These are phyloP conservation scores for Magallana gigas DNA, from an alignment of 1,140 invertebrate genomes.

Conservation along the genomic window DNA sequence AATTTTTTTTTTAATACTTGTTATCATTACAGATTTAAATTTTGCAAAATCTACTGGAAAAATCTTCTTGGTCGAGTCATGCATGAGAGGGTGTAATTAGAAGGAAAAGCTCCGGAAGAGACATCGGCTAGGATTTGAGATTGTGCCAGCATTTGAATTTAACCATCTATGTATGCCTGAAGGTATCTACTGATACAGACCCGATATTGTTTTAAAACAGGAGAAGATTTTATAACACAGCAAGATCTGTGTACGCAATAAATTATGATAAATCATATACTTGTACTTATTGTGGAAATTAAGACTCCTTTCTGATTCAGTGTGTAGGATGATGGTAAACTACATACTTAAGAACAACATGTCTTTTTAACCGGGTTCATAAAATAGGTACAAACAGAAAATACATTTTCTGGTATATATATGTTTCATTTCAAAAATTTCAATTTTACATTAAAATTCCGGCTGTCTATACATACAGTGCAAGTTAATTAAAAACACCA, in stretches of 20 bases:
- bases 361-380: no score
- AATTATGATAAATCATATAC: not conserved
- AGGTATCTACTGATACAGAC: slow-evolving; percentile 17
- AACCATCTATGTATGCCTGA: slow-evolving; percentile 1
- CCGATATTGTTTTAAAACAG: not conserved
- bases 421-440: no score
- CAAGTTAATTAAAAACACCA: no score
- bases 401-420: no score
- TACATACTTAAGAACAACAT: no score
- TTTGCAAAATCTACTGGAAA: slow-evolving; percentile 33
- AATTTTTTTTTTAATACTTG: not conserved
- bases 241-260: not conserved
- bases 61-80: slow-evolving; percentile 20
- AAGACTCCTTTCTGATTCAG: no score
- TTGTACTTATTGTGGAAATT: no score
- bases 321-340: no score
- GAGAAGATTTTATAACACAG: not conserved
- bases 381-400: no score
- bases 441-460: no score
- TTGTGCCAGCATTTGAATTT: slow-evolving; percentile 17
- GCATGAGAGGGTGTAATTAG: slow-evolving; percentile 10
- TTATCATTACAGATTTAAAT: slow-evolving; percentile 28
- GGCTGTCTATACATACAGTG: no score
- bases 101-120: slow-evolving; percentile 29
- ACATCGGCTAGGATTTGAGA: not conserved